phyloP scores from a whole-genome alignment of 2,888 invertebrate species.

The Julus scanicus region DNA sequence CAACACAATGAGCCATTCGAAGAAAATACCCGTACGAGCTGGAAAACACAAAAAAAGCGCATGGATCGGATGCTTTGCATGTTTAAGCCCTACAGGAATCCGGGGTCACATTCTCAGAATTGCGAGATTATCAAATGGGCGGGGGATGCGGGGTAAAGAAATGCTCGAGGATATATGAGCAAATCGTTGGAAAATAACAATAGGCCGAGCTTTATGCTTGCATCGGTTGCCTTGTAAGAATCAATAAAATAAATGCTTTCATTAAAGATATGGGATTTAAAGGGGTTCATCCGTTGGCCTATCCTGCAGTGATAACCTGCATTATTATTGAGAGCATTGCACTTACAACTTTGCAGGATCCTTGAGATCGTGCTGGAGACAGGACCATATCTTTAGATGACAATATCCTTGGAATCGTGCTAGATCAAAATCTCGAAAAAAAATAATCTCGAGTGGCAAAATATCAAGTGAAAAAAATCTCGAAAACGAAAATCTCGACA shows the following conservation, averaged over 20 bases:
- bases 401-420: too few species aligned
- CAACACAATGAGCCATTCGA: background rate
- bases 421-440: too few species aligned
- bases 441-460: too few species aligned
- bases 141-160: background rate
- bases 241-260: constrained; percentile 23
- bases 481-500: too few species aligned
- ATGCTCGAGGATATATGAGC: background rate
- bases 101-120: constrained; percentile 30
- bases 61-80: constrained; percentile 4
- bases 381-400: too few species aligned
- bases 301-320: background rate
- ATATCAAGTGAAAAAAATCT: too few species aligned
- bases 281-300: background rate
- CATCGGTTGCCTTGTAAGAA: background rate
- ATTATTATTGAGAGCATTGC: background rate
- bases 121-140: background rate
- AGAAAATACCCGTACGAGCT: background rate
- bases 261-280: background rate
- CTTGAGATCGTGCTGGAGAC: too few species aligned
- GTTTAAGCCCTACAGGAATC: constrained; percentile 32
- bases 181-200: constrained; percentile 16
- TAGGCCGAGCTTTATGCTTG: background rate
- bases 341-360: too few species aligned
- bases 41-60: background rate